Conservation (phyloP, 2,888 invertebrate genomes). For the Bembecia ichneumoniformis region DNA sequence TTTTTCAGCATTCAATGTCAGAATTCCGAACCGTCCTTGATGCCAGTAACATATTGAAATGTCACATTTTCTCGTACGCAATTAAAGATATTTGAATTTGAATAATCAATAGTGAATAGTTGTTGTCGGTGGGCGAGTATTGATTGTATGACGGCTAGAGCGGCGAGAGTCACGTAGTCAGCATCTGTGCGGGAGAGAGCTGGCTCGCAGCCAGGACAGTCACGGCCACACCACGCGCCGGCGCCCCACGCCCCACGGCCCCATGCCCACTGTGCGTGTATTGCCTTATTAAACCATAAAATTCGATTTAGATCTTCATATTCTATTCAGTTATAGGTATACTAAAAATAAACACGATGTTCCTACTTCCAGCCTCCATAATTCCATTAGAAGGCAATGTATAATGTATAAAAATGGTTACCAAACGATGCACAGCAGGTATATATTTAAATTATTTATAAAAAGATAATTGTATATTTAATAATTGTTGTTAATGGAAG, state of each 20-base stretch:
- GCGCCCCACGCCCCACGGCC: not conserved
- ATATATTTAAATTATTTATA: too few species aligned
- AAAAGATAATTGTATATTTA: too few species aligned
- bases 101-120: not conserved
- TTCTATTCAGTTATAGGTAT: too few species aligned
- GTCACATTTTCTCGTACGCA: not conserved
- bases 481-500: too few species aligned
- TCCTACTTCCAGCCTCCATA: too few species aligned
- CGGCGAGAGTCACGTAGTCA: slow-evolving; percentile 10
- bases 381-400: too few species aligned
- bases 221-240: not conserved
- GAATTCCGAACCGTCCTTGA: not conserved
- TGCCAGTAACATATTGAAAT: not conserved
- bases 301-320: too few species aligned
- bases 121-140: not conserved
- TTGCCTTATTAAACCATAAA: too few species aligned
- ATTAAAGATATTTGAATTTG: not conserved
- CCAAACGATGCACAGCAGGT: too few species aligned
- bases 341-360: too few species aligned
- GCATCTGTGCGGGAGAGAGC: slow-evolving; percentile 8
- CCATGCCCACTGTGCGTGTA: not conserved
- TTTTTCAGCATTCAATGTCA: not conserved
- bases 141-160: slow-evolving; percentile 7
- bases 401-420: too few species aligned
- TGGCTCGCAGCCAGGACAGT: slow-evolving; percentile 9